phyloP scores from a whole-genome alignment of 1,140 invertebrate genomes.

The Drosophila pruinosa region DNA sequence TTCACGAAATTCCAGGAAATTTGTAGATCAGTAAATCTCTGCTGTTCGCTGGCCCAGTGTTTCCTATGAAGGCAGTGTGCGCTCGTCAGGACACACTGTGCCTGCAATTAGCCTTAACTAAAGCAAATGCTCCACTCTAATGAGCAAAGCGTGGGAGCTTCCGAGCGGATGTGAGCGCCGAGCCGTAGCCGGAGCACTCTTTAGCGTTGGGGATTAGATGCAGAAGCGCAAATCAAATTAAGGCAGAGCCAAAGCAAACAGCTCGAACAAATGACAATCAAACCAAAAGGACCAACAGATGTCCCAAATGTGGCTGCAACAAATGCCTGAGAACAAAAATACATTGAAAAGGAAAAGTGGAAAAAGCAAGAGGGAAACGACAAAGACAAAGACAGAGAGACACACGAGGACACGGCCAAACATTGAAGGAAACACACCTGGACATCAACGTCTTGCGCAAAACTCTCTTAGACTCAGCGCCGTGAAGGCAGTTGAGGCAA shows the following conservation, averaged over 20 bases:
- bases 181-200: not conserved
- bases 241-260: conserved; percentile 33
- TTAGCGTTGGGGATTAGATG: conserved; percentile 11
- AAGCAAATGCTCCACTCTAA: conserved; percentile 18
- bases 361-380: conserved; percentile 17
- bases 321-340: conserved; percentile 38
- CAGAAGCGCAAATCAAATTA: conserved; percentile 20
- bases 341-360: conserved; percentile 19
- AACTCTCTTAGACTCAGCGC: conserved; percentile 8
- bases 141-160: conserved; percentile 66
- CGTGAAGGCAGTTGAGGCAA: no score
- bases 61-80: conserved; percentile 61
- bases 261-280: not conserved
- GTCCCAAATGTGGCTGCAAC: conserved; percentile 55
- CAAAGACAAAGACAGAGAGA: no score
- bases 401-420: no score
- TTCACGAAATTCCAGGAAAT: conserved; percentile 76
- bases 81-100: conserved; percentile 41
- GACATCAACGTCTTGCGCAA: conserved; percentile 59
- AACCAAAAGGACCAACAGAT: conserved; percentile 50
- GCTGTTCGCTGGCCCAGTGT: conserved; percentile 40
- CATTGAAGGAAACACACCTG: conserved; percentile 62
- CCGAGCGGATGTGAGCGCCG: conserved; percentile 27
- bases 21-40: conserved; percentile 77
- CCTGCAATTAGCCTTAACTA: conserved; percentile 58